phyloP scores from a whole-genome alignment of 2,888 invertebrate species.

The Cremastinae sp. region DNA sequence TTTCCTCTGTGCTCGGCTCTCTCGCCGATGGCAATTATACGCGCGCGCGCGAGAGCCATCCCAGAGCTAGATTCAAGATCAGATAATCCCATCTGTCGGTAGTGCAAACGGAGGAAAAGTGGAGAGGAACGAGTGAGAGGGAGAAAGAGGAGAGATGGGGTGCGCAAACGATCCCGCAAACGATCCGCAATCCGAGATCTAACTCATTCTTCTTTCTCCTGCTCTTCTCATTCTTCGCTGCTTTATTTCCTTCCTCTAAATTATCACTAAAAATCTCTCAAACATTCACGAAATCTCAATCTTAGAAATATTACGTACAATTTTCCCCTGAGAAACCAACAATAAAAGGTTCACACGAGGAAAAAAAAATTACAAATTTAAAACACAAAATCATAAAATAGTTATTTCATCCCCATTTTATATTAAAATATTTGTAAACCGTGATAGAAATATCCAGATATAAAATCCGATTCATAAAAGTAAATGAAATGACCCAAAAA shows the following conservation, averaged over 20 bases:
- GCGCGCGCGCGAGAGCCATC: conserved; percentile 71
- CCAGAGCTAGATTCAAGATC: conserved; percentile 77
- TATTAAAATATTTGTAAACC: too few species aligned
- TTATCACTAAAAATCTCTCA: conserved; percentile 13
- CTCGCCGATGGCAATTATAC: conserved; percentile 76
- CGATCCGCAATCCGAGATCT: conserved; percentile 68
- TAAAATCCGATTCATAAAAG: too few species aligned
- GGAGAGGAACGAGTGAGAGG: conserved; percentile 19
- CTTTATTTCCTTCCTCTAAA: conserved; percentile 23
- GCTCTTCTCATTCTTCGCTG: conserved; percentile 28
- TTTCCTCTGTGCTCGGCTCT: conserved; percentile 41
- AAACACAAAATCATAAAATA: too few species aligned
- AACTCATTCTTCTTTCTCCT: conserved; percentile 58
- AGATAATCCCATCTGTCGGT: conserved; percentile 78
- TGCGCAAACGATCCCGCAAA: conserved; percentile 75
- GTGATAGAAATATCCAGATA: too few species aligned
- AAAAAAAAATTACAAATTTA: too few species aligned
- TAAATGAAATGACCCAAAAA: too few species aligned
- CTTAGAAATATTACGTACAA: too few species aligned
- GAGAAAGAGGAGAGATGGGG: conserved; percentile 35
- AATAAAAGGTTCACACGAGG: too few species aligned
- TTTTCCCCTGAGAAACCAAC: too few species aligned
- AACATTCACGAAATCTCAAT: too few species aligned
- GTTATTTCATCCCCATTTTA: too few species aligned
- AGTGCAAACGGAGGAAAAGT: conserved; percentile 69